Evolutionary conservation across 2,888 invertebrate species (phyloP).

Genomic region (Lydus trimaculatus): DNA sequence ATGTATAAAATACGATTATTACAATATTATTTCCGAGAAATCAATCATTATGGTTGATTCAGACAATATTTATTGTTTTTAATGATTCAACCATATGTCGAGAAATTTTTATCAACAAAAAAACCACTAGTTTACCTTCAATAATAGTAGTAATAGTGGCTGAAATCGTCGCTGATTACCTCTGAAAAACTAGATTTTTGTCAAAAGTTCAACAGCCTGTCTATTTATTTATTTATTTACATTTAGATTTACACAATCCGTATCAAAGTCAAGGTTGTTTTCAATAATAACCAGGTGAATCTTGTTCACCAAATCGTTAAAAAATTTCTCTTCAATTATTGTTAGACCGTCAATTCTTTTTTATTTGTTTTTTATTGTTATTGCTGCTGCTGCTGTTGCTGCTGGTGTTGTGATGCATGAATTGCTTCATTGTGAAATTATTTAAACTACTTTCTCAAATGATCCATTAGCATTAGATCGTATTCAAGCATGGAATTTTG

Average conservation of each 20-base stretch:
- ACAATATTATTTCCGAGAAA: not conserved
- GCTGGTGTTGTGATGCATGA: not conserved
- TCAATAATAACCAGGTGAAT: constrained; percentile 16
- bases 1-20: not conserved
- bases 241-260: constrained; percentile 2
- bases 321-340: constrained; percentile 2
- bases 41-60: too few relatives aligned
- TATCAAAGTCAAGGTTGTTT: constrained; percentile 24
- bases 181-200: constrained; percentile 21
- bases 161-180: constrained; percentile 13
- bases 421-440: not conserved
- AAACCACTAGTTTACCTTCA: not conserved
- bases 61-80: too few relatives aligned
- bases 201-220: constrained; percentile 20
- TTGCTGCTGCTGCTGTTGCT: too few relatives aligned
- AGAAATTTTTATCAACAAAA: not conserved
- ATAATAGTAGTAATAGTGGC: not conserved
- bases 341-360: too few relatives aligned
- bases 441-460: constrained; percentile 5
- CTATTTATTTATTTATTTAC: constrained; percentile 22
- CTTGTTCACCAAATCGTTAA: not conserved
- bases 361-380: not conserved
- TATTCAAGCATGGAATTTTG: not conserved
- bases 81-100: not conserved
- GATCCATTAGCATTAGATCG: not conserved